A percentile compares a stretch with the other conserved stretches of the same genome.
Evolutionary conservation across 2,888 invertebrate genomes (phyloP).

Genomic region (Catonia carolina): DNA sequence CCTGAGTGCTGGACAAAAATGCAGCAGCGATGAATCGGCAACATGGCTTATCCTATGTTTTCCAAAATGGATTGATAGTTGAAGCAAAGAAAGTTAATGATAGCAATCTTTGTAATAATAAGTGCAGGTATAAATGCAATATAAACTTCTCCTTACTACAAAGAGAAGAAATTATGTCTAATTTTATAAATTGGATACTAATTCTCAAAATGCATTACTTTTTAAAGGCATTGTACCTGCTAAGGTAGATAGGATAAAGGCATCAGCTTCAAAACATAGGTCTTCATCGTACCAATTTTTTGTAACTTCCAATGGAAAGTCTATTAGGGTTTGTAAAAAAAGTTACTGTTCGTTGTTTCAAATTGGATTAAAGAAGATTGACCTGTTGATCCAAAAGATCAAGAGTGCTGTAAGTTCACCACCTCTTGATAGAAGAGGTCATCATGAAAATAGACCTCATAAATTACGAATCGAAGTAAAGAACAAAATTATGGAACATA

Average conservation of each 20-base stretch:
- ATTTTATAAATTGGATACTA: neutral
- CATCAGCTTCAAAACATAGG: neutral
- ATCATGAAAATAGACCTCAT: constrained; percentile 1
- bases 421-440: neutral
- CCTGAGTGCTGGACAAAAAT: constrained; percentile 11
- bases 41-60: constrained; percentile 11
- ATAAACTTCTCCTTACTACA: constrained; percentile 1
- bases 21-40: constrained; percentile 13
- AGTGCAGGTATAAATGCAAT: constrained; percentile 13
- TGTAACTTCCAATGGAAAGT: constrained; percentile 2
- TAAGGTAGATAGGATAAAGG: constrained; percentile 5
- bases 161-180: constrained; percentile 12
- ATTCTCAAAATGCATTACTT: constrained; percentile 14
- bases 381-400: neutral
- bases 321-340: neutral
- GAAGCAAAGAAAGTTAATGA: constrained; percentile 4
- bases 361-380: constrained; percentile 6
- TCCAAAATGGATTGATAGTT: constrained; percentile 5
- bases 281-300: constrained; percentile 3
- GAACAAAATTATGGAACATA: constrained; percentile 2
- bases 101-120: constrained; percentile 13
- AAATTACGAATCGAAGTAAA: neutral
- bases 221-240: neutral
- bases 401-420: neutral
- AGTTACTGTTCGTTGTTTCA: neutral